Evolutionary conservation across 2,888 invertebrate genomes (phyloP).

Genomic region (Tipula unca): DNA sequence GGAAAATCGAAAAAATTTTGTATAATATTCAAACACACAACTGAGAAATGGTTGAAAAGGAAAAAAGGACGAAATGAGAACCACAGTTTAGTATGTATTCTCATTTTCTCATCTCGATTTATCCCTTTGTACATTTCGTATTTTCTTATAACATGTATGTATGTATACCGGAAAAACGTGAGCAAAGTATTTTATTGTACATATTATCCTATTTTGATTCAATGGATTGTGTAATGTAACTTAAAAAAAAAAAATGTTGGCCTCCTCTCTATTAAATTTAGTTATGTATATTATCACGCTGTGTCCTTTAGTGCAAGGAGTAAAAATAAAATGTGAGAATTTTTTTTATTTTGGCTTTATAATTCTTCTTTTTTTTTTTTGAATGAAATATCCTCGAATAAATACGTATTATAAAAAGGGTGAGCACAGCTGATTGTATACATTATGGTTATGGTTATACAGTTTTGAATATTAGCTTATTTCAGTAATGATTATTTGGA

Average conservation of each 20-base stretch:
- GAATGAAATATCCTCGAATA: not conserved
- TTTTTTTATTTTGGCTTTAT: not conserved
- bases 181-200: not conserved
- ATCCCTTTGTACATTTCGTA: not conserved
- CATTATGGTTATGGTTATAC: not conserved
- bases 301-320: not conserved
- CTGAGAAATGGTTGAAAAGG: not conserved
- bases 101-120: not conserved
- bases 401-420: not conserved
- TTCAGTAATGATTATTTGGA: not conserved
- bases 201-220: not conserved
- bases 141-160: no score
- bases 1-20: not conserved
- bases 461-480: not conserved
- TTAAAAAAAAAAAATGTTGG: not conserved
- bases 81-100: not conserved
- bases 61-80: not conserved
- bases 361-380: not conserved
- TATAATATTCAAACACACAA: not conserved
- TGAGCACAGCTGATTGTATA: not conserved
- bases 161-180: not conserved
- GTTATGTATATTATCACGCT: not conserved
- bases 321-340: not conserved
- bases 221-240: not conserved
- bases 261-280: not conserved